phyloP scores from a whole-genome alignment of 2,113 vertebrate species.

The Edolisoma coerulescens region DNA sequence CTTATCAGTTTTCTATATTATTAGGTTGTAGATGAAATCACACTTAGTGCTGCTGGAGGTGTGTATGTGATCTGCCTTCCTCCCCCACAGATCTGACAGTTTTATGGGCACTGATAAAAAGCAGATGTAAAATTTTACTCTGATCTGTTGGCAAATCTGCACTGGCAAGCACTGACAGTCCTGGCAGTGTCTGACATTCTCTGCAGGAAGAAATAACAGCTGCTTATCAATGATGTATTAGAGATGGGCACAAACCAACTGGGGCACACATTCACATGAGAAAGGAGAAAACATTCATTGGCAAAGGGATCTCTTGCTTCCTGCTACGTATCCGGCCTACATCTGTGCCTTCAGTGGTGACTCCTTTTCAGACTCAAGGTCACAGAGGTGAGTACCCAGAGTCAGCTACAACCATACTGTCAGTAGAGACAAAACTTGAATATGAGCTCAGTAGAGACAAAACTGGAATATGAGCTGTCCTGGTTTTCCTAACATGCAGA shows the following conservation, averaged over 20 bases:
- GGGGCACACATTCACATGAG: neutral
- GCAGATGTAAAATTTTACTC: slow-evolving; percentile 13
- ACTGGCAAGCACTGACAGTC: neutral
- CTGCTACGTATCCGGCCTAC: rapidly evolving
- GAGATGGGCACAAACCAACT: neutral
- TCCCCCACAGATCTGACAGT: neutral
- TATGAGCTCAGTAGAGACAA: neutral
- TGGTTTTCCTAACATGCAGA: neutral
- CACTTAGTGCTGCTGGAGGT: neutral
- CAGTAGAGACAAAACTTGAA: neutral
- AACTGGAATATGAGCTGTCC: neutral
- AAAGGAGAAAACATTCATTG: neutral
- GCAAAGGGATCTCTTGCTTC: neutral
- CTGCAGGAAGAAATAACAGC: neutral
- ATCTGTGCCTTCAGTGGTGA: neutral
- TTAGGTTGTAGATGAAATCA: neutral
- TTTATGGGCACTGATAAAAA: neutral
- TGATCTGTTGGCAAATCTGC: neutral
- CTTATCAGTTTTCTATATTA: neutral
- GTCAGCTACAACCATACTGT: neutral
- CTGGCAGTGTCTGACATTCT: neutral
- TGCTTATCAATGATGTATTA: neutral
- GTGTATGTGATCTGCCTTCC: neutral
- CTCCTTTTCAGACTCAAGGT: neutral
- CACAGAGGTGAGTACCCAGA: neutral